Evolutionary conservation across 2,888 invertebrate species (phyloP).

Genomic region (Phragmatobia fuliginosa): DNA sequence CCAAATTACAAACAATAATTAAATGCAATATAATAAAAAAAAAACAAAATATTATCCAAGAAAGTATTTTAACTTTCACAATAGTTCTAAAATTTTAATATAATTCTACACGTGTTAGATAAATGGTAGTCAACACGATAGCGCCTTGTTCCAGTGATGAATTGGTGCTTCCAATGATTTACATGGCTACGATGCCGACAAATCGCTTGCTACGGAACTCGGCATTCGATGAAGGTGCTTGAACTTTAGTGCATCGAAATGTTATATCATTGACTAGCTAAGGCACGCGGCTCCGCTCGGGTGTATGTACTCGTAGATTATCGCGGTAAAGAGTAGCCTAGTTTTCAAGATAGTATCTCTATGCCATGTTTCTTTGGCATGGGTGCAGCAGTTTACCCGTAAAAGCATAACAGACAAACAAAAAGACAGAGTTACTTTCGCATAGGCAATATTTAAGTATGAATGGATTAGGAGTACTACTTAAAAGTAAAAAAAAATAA

Average conservation of each 20-base stretch:
- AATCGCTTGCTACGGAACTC: conserved; percentile 35
- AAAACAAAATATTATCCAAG: not conserved
- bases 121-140: conserved; percentile 48
- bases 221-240: conserved; percentile 28
- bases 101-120: conserved; percentile 41
- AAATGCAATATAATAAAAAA: not conserved
- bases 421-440: no score
- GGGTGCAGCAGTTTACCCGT: no score
- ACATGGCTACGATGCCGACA: conserved; percentile 37
- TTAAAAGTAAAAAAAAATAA: not conserved
- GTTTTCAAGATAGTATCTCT: no score
- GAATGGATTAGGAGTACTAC: not conserved
- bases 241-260: conserved; percentile 20
- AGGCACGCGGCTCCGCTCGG: no score
- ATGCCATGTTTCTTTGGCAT: no score
- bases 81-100: conserved; percentile 32
- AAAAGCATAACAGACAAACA: no score
- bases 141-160: conserved; percentile 46
- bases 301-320: no score
- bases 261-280: not conserved
- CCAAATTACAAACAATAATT: no score
- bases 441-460: no score
- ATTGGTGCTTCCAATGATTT: conserved; percentile 48
- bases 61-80: conserved; percentile 16
- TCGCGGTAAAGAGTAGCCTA: no score